A percentile compares a stretch with the other conserved stretches of the same genome.
Conservation (phyloP, 2,888 invertebrate species). For the Luperina nickerlii region DNA sequence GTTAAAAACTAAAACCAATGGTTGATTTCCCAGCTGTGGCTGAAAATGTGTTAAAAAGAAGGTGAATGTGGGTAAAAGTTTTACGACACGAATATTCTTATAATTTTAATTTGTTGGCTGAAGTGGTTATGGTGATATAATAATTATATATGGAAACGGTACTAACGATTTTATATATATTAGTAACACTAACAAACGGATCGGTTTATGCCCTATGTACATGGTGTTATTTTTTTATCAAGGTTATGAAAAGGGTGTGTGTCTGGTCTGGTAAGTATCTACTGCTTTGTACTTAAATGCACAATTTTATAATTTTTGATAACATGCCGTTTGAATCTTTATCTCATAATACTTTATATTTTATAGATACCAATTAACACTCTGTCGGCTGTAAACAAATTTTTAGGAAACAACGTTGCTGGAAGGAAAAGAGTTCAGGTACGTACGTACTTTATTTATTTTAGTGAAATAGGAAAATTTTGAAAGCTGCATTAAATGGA, state of each 20-base stretch:
- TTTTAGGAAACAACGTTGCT: slow-evolving; percentile 90
- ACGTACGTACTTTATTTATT: slow-evolving; percentile 38
- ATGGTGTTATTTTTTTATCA: slow-evolving; percentile 1
- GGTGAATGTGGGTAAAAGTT: neutral
- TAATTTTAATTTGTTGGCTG: neutral
- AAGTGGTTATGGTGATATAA: neutral
- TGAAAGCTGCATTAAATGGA: neutral
- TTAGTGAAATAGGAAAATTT: neutral
- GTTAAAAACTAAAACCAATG: neutral
- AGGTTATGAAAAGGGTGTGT: slow-evolving; percentile 1
- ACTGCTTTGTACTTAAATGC: slow-evolving; percentile 25
- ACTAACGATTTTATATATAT: neutral
- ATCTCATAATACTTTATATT: slow-evolving; percentile 21
- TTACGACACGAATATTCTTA: neutral
- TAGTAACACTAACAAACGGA: slow-evolving; percentile 11
- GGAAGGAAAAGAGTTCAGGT: slow-evolving; percentile 82
- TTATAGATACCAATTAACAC: slow-evolving; percentile 93
- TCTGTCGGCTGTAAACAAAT: slow-evolving; percentile 91
- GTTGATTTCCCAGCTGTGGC: neutral
- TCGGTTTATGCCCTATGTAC: neutral
- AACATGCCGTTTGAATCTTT: neutral
- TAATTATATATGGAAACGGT: neutral
- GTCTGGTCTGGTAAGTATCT: slow-evolving; percentile 49
- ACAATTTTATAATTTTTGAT: neutral
- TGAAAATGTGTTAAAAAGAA: neutral